A percentile compares a stretch with the other conserved stretches of the same genome.
Evolutionary conservation across 2,113 vertebrate species (phyloP).

Genomic region (Lepus americanus): DNA sequence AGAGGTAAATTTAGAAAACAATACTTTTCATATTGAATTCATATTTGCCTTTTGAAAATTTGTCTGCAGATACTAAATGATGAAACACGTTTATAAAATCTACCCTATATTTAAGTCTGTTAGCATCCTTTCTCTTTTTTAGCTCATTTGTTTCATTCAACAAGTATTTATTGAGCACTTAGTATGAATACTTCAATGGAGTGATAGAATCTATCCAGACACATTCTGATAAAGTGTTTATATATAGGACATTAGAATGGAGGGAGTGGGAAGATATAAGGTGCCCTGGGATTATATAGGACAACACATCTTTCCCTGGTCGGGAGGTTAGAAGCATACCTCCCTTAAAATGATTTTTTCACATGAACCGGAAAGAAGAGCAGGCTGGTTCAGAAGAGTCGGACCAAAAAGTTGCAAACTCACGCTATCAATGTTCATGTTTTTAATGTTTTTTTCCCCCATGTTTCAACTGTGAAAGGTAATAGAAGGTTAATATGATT

Average conservation of each 20-base stretch:
- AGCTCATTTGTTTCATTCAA: slow-evolving; percentile 46
- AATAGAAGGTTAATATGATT: slow-evolving; percentile 78
- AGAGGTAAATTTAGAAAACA: slow-evolving; percentile 56
- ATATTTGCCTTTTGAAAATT: slow-evolving; percentile 17
- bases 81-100: neutral
- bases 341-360: slow-evolving; percentile 36
- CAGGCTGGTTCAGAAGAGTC: neutral
- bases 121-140: neutral
- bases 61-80: slow-evolving; percentile 4
- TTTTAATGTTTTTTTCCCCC: slow-evolving; percentile 36
- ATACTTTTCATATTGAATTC: slow-evolving; percentile 37
- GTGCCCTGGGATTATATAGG: neutral
- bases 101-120: neutral
- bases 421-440: slow-evolving; percentile 31
- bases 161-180: slow-evolving; percentile 30
- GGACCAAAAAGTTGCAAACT: neutral
- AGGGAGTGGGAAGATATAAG: neutral
- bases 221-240: neutral
- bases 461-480: slow-evolving; percentile 59
- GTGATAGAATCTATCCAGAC: neutral
- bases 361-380: neutral
- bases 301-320: neutral
- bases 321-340: neutral
- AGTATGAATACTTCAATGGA: neutral
- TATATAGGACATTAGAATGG: slow-evolving; percentile 1